Evolutionary conservation across 1,140 invertebrate genomes (phyloP).

Genomic region (Drosophila ananassae): DNA sequence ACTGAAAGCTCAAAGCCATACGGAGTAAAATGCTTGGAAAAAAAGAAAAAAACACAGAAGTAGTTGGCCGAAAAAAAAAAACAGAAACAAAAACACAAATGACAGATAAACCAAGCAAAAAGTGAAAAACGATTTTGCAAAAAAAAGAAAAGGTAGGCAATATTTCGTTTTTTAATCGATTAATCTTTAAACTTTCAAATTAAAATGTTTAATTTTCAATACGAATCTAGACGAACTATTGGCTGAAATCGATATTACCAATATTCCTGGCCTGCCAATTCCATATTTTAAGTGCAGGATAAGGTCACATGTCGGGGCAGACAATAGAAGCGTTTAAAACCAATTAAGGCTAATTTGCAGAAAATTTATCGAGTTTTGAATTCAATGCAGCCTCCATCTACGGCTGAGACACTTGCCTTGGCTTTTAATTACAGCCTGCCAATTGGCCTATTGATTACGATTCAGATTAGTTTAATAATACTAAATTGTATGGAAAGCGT

Average conservation of each 20-base stretch:
- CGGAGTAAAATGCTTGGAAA: constrained; percentile 3
- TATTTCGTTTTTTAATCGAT: background rate
- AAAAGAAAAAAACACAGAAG: constrained; percentile 19
- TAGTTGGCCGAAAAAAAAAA: constrained; percentile 1
- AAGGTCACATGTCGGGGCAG: constrained; percentile 11
- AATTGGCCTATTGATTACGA: constrained; percentile 16
- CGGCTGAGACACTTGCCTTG: background rate
- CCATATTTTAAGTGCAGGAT: background rate
- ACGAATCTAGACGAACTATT: too few relatives aligned
- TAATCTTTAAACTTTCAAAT: background rate
- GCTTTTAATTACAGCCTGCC: constrained; percentile 29
- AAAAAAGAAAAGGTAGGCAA: background rate
- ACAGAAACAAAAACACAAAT: background rate
- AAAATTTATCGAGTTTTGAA: constrained; percentile 11
- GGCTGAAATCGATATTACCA: background rate
- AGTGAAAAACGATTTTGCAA: background rate
- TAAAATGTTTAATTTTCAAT: background rate
- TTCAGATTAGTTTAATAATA: constrained; percentile 18
- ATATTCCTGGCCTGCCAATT: background rate
- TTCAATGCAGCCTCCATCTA: background rate
- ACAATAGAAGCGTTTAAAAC: constrained; percentile 22
- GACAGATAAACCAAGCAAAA: background rate
- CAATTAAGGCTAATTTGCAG: constrained; percentile 35
- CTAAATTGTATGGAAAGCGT: constrained; percentile 19
- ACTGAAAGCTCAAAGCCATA: constrained; percentile 14